These are phyloP conservation scores for Pseudorhombus dupliciocellatus DNA, from an alignment of 2,113 vertebrate genomes.

Conservation along the genomic window DNA sequence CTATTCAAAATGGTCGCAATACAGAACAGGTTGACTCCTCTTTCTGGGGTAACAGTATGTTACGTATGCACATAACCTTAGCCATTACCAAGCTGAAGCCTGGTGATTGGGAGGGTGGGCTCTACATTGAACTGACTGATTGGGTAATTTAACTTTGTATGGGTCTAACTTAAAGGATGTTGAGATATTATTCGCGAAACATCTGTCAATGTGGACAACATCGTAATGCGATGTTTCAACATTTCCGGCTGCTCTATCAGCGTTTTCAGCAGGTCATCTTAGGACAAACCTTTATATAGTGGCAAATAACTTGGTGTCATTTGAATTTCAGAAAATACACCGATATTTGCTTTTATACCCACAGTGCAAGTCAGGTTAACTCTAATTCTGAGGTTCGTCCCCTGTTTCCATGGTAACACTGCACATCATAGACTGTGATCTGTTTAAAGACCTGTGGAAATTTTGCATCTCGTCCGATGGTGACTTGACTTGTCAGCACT, in stretches of 20 bases:
- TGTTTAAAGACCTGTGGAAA: no score
- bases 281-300: no score
- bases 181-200: not conserved
- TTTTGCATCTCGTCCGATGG: no score
- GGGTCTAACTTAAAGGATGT: not conserved
- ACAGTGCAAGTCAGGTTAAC: not conserved
- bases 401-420: not conserved
- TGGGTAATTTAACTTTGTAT: slow-evolving; percentile 8
- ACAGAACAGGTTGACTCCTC: slow-evolving; percentile 46
- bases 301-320: no score
- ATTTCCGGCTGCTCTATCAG: no score
- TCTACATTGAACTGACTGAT: not conserved
- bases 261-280: no score
- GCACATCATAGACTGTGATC: no score
- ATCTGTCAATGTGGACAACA: not conserved
- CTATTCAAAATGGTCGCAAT: slow-evolving; percentile 39
- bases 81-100: slow-evolving; percentile 15
- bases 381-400: no score
- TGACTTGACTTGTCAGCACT: no score
- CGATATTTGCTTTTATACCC: not conserved
- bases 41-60: slow-evolving; percentile 42
- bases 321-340: not conserved
- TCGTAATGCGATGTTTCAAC: not conserved
- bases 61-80: slow-evolving; percentile 22
- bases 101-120: slow-evolving; percentile 20